Evolutionary conservation across 2,888 invertebrate genomes (phyloP).

Genomic region (Aquatica leii): DNA sequence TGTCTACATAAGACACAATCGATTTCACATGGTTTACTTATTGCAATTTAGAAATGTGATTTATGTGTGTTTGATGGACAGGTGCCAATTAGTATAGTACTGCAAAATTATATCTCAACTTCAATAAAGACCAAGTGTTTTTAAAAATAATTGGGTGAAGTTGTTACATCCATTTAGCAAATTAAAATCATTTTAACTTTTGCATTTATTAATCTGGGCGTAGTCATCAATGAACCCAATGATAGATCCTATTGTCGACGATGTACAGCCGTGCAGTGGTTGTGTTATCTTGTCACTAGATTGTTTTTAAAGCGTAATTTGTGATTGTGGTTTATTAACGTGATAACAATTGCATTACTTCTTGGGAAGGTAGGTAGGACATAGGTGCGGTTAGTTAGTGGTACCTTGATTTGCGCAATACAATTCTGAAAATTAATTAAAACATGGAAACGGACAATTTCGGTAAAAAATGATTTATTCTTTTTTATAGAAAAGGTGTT

Average conservation of each 20-base stretch:
- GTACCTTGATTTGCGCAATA: no score
- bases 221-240: conserved; percentile 8
- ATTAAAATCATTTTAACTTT: conserved; percentile 21
- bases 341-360: background rate
- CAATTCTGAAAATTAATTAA: no score
- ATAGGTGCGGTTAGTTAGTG: background rate
- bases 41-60: no score
- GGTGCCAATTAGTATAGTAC: no score
- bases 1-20: background rate
- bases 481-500: no score
- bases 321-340: background rate
- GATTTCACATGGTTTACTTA: background rate
- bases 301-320: background rate
- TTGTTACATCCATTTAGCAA: conserved; percentile 14
- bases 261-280: background rate
- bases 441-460: no score
- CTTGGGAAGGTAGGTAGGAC: background rate
- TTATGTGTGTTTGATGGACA: no score
- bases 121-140: no score
- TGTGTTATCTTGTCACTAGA: conserved; percentile 6
- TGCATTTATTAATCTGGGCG: conserved; percentile 19
- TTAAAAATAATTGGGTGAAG: no score
- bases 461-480: no score
- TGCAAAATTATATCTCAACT: no score
- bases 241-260: conserved; percentile 2